A percentile compares a stretch with the other conserved stretches of the same genome.
Evolutionary conservation across 92 coral and sea anemone genomes (phyloP).

Genomic region (Zoanthus sansibaricus): DNA sequence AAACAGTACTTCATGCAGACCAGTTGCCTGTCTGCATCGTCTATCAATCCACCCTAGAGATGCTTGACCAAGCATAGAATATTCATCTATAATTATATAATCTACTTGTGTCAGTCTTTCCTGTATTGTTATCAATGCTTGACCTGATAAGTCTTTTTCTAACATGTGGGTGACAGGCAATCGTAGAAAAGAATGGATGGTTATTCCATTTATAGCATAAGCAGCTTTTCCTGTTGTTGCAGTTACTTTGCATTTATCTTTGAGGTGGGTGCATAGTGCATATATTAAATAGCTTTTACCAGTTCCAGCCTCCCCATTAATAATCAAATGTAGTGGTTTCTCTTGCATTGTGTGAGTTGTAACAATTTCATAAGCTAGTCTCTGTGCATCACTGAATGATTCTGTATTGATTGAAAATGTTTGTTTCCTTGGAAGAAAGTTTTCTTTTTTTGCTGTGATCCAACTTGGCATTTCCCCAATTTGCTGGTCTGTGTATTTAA

Average conservation of each 20-base stretch:
- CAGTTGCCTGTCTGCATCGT: conserved; percentile 7
- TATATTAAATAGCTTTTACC: conserved; percentile 5
- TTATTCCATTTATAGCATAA: conserved; percentile 52
- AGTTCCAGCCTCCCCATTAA: conserved; percentile 40
- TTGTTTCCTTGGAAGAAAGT: conserved; percentile 17
- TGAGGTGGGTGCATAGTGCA: neutral
- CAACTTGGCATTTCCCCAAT: conserved; percentile 64
- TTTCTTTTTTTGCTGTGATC: conserved; percentile 49
- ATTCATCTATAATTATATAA: conserved; percentile 3
- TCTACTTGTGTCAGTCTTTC: conserved; percentile 22
- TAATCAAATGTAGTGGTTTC: conserved; percentile 8
- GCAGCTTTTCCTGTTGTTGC: conserved; percentile 2
- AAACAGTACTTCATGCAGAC: conserved; percentile 8
- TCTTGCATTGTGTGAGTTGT: conserved; percentile 7
- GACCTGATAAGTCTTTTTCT: conserved; percentile 60
- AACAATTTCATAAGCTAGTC: neutral
- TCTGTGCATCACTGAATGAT: conserved; percentile 40
- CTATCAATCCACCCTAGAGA: conserved; percentile 9
- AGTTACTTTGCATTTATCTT: neutral
- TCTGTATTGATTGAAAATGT: conserved; percentile 43
- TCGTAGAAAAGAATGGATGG: conserved; percentile 65
- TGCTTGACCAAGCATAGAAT: conserved; percentile 7
- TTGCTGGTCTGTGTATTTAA: conserved; percentile 61
- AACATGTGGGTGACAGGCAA: conserved; percentile 63
- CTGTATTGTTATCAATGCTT: conserved; percentile 50